Evolutionary conservation across 2,888 invertebrate genomes (phyloP).

Genomic region (Andrena trimmerana): DNA sequence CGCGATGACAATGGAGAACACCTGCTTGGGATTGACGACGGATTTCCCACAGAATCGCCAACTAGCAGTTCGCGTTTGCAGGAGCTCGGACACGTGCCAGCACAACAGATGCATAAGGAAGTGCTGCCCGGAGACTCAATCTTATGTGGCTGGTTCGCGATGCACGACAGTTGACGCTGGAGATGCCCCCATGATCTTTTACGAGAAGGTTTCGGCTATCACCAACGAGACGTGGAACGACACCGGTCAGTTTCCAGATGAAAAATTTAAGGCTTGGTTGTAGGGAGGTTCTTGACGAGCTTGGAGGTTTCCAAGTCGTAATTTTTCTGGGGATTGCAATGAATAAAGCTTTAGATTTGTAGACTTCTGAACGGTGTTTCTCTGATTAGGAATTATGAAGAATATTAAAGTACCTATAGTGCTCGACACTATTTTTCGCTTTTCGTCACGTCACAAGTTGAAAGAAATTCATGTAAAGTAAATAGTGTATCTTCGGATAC

Average conservation of each 20-base stretch:
- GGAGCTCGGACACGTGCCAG: conserved; percentile 62
- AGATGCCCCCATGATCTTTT: neutral
- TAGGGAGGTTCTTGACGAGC: no score
- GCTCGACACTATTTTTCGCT: no score
- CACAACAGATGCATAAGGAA: conserved; percentile 81
- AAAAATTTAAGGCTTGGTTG: neutral
- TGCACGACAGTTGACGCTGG: neutral
- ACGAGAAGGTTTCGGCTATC: conserved; percentile 28
- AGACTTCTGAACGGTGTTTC: no score
- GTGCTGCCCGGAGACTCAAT: conserved; percentile 81
- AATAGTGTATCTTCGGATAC: no score
- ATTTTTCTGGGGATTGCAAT: no score
- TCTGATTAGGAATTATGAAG: no score
- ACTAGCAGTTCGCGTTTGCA: conserved; percentile 55
- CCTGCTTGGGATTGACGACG: conserved; percentile 76
- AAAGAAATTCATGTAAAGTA: no score
- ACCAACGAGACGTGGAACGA: neutral
- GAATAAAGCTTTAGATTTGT: no score
- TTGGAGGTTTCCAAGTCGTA: no score
- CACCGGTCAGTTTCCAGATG: conserved; percentile 24
- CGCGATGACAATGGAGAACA: conserved; percentile 61
- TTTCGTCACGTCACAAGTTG: no score
- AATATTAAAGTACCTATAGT: no score
- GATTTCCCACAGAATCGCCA: conserved; percentile 22
- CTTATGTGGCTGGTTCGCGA: conserved; percentile 1